Conservation (phyloP, 2,113 vertebrate species). For the Solenodon paradoxus region DNA sequence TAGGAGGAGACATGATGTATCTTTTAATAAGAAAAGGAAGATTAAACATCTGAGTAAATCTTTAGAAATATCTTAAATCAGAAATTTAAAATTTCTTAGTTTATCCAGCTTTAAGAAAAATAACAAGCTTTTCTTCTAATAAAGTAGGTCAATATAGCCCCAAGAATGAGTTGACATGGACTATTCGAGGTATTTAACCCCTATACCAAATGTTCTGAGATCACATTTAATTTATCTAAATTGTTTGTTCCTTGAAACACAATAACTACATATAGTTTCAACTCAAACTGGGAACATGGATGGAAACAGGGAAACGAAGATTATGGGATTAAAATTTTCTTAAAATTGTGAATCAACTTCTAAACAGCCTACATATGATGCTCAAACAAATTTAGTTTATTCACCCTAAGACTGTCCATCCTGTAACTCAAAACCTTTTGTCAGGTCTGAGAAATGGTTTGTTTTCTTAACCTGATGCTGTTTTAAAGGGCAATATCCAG, state of each 20-base stretch:
- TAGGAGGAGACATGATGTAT: background rate
- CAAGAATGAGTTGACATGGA: background rate
- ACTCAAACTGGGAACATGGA: background rate
- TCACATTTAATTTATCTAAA: background rate
- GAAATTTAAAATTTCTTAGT: background rate
- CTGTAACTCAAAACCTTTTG: conserved; percentile 66
- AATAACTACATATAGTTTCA: background rate
- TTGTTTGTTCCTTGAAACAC: background rate
- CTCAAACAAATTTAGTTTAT: conserved; percentile 19
- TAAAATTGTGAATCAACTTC: background rate
- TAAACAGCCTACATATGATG: background rate
- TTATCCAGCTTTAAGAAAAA: background rate
- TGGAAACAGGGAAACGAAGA: background rate
- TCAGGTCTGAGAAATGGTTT: conserved; percentile 65
- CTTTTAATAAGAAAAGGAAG: background rate
- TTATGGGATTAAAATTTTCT: background rate
- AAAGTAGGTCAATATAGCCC: background rate
- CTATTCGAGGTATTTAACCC: background rate
- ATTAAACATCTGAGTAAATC: background rate
- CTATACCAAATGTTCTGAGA: background rate
- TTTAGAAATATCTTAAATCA: background rate
- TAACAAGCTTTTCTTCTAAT: background rate
- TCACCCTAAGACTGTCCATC: conserved; percentile 36
- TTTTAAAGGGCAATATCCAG: conserved; percentile 71
- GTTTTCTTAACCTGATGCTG: conserved; percentile 69